Conservation (phyloP, 2,797 vertebrate genomes). For the Mus minutoides region DNA sequence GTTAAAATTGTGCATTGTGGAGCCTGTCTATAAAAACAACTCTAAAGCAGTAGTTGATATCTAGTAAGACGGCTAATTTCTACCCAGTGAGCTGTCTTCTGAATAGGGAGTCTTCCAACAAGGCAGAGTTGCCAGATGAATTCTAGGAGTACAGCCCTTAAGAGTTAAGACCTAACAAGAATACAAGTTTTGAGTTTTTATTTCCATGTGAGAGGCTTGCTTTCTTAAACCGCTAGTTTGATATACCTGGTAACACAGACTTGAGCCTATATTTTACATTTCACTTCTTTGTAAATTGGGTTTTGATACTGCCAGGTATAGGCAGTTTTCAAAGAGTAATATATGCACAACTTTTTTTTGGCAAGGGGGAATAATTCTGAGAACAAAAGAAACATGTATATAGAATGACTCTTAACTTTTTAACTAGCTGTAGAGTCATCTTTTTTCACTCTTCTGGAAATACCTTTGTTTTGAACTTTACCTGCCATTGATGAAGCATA, state of each 20-base stretch:
- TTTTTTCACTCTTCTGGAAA: conserved; percentile 15
- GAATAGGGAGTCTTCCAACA: conserved; percentile 9
- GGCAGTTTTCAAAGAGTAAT: conserved; percentile 29
- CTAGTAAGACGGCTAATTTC: conserved; percentile 9
- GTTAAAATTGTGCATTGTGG: conserved; percentile 31
- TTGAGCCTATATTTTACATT: neutral
- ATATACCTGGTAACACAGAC: neutral
- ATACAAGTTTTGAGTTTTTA: neutral
- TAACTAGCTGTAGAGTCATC: conserved; percentile 9
- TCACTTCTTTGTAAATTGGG: neutral
- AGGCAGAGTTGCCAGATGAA: conserved; percentile 42
- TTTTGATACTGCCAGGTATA: conserved; percentile 9
- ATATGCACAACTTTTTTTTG: neutral
- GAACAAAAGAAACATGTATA: conserved; percentile 23
- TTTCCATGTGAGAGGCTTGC: neutral
- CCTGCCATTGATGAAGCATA: neutral
- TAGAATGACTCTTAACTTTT: conserved; percentile 45
- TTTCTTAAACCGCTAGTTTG: neutral
- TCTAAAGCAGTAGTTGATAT: neutral
- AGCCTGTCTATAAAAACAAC: neutral
- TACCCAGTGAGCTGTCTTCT: neutral
- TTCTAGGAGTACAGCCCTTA: neutral
- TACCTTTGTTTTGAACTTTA: neutral
- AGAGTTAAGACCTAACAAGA: conserved; percentile 27
- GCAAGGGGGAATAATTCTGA: neutral